Evolutionary conservation across 1,140 invertebrate species (phyloP).

Genomic region (Apis mellifera): DNA sequence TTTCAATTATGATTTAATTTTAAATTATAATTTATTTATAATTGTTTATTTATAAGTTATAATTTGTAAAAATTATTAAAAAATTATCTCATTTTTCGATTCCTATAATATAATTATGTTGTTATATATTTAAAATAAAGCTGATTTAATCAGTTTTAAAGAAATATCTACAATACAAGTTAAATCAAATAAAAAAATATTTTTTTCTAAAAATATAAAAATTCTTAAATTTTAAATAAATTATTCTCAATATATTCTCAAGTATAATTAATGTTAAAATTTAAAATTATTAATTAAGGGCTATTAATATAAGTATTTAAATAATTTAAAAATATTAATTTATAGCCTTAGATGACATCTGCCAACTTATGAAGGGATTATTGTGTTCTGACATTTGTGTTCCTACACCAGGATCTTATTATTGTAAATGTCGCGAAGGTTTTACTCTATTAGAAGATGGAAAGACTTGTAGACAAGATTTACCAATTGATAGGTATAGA

Average conservation of each 20-base stretch:
- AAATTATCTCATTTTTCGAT: too few species aligned
- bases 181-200: neutral
- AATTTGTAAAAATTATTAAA: too few species aligned
- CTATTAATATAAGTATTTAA: neutral
- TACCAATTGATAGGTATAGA: slow-evolving; percentile 69
- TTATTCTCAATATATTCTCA: too few species aligned
- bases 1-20: neutral
- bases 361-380: slow-evolving; percentile 84
- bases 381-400: slow-evolving; percentile 89
- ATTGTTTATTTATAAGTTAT: too few species aligned
- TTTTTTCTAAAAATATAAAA: too few species aligned
- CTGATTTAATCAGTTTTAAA: too few species aligned
- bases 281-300: neutral
- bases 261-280: too few species aligned
- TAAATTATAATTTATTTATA: too few species aligned
- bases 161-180: neutral
- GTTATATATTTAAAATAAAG: too few species aligned
- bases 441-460: slow-evolving; percentile 86
- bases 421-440: slow-evolving; percentile 88
- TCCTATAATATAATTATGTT: too few species aligned
- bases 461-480: slow-evolving; percentile 83
- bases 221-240: too few species aligned
- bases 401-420: slow-evolving; percentile 85
- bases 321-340: slow-evolving; percentile 9
- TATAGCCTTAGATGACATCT: slow-evolving; percentile 83